Evolutionary conservation across 2,113 vertebrate species (phyloP).

Genomic region (Vulpes ferrilata): DNA sequence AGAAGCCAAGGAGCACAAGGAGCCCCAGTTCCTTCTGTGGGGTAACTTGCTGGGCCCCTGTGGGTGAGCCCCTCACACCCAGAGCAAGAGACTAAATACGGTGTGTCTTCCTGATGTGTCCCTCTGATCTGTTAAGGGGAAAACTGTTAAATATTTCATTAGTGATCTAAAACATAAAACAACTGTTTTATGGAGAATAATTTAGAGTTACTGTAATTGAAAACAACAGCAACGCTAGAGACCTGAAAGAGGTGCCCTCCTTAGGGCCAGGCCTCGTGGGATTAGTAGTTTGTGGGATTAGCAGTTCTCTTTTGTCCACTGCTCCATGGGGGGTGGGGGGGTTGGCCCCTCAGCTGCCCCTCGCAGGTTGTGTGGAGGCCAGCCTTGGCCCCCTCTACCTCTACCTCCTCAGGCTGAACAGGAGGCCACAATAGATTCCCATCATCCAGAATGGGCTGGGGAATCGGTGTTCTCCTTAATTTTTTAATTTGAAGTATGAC

Average conservation of each 20-base stretch:
- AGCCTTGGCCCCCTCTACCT: background rate
- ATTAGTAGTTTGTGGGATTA: background rate
- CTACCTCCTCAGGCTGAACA: background rate
- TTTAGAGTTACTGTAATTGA: background rate
- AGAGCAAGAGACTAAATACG: background rate
- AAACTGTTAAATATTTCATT: background rate
- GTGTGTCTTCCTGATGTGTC: rapidly evolving
- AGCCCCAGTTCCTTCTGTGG: background rate
- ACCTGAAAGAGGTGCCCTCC: background rate
- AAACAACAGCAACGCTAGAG: background rate
- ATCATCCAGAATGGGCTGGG: background rate
- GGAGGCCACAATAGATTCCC: background rate
- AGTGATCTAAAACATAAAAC: background rate
- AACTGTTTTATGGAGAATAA: background rate
- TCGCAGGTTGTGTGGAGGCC: background rate
- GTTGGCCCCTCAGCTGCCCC: too few species aligned
- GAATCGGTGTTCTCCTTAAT: background rate
- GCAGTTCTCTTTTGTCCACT: background rate
- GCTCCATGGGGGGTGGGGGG: rapidly evolving
- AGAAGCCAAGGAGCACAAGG: background rate
- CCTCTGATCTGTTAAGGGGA: background rate
- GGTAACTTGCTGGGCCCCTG: background rate
- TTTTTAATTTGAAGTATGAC: slow-evolving; percentile 64
- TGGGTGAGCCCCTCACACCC: background rate
- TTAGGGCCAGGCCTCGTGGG: background rate